phyloP scores from a whole-genome alignment of 2,888 invertebrate genomes.

The Gymnosoma rotundatum region DNA sequence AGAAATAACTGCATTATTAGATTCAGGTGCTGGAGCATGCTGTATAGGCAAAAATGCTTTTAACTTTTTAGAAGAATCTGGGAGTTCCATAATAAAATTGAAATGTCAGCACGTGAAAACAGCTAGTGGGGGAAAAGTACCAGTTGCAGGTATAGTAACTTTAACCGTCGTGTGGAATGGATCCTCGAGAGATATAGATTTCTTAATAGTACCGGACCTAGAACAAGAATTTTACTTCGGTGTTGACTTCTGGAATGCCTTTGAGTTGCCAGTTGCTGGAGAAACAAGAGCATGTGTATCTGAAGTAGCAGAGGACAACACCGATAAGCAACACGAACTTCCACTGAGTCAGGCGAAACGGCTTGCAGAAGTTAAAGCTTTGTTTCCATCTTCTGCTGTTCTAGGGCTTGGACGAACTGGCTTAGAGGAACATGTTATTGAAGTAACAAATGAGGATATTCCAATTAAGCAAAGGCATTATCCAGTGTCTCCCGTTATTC shows the following conservation, averaged over 20 bases:
- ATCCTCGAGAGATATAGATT: constrained; percentile 11
- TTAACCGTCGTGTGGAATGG: constrained; percentile 31
- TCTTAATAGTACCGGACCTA: constrained; percentile 29
- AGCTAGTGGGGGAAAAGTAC: constrained; percentile 26
- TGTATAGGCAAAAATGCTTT: constrained; percentile 45
- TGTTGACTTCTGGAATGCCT: constrained; percentile 18
- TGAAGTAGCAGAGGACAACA: not conserved
- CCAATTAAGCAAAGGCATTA: too few relatives aligned
- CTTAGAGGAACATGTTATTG: constrained; percentile 40
- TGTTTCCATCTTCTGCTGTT: not conserved
- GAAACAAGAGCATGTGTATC: not conserved
- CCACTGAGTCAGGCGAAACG: not conserved
- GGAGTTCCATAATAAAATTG: not conserved
- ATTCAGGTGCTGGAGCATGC: constrained; percentile 44
- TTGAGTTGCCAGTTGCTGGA: constrained; percentile 22
- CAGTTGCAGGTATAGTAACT: constrained; percentile 13
- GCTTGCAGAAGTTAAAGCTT: not conserved
- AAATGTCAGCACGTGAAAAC: constrained; percentile 32
- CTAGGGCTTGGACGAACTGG: constrained; percentile 10
- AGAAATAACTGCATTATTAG: constrained; percentile 17
- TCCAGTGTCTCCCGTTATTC: too few relatives aligned
- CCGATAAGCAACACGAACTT: not conserved
- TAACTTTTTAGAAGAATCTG: not conserved
- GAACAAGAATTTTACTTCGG: constrained; percentile 8
- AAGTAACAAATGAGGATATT: not conserved